Conservation (phyloP, 2,797 vertebrate species). For the Cirrhinus molitorella region DNA sequence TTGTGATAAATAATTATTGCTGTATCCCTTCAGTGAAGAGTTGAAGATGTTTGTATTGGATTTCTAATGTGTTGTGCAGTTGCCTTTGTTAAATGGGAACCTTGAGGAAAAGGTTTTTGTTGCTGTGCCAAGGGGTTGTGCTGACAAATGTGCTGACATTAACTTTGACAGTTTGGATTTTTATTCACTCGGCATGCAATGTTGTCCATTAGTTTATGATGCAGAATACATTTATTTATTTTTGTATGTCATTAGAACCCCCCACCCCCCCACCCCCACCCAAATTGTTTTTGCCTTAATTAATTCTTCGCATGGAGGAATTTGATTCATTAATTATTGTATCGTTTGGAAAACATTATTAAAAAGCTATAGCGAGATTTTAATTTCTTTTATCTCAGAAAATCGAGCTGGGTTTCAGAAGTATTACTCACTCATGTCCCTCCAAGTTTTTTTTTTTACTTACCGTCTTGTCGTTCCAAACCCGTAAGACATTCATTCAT, state of each 20-base stretch:
- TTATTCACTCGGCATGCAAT: slow-evolving; percentile 51
- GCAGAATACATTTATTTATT: slow-evolving; percentile 60
- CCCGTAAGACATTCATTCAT: no score
- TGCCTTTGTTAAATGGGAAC: slow-evolving; percentile 48
- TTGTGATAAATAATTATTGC: slow-evolving; percentile 45
- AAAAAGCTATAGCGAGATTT: slow-evolving; percentile 21
- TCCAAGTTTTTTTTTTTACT: no score
- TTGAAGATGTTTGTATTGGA: slow-evolving; percentile 47
- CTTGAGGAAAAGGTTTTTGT: slow-evolving; percentile 55
- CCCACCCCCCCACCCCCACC: no score
- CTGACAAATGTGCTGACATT: not conserved
- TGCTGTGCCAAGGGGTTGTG: slow-evolving; percentile 51
- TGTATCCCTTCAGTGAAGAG: slow-evolving; percentile 49
- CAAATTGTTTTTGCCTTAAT: slow-evolving; percentile 54
- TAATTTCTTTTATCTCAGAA: slow-evolving; percentile 14
- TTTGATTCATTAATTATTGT: slow-evolving; percentile 52
- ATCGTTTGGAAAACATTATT: slow-evolving; percentile 39
- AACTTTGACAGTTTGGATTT: slow-evolving; percentile 13
- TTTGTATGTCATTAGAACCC: slow-evolving; percentile 52
- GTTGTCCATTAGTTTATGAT: slow-evolving; percentile 54
- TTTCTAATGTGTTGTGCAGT: slow-evolving; percentile 54
- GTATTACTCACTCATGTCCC: no score
- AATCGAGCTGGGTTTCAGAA: not conserved
- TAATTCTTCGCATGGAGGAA: slow-evolving; percentile 51
- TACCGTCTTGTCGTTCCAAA: no score